These are phyloP conservation scores for Chanos chanos DNA, from an alignment of 2,797 vertebrate species.

Conservation along the genomic window DNA sequence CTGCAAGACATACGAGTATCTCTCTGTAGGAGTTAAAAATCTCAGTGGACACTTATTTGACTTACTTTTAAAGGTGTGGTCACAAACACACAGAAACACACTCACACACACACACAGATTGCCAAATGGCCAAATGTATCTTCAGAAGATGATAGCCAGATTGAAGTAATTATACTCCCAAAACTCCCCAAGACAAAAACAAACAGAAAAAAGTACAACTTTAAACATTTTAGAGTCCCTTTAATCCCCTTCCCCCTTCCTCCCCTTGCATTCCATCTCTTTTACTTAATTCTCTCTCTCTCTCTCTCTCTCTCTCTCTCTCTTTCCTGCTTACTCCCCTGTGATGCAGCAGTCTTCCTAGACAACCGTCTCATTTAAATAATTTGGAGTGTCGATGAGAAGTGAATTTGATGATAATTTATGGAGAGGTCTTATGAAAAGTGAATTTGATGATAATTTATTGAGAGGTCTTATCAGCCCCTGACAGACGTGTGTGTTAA, in stretches of 20 bases:
- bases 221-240: too few species aligned
- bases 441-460: neutral
- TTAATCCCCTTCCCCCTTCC: too few species aligned
- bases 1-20: too few species aligned
- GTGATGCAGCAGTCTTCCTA: neutral
- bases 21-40: too few species aligned
- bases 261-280: too few species aligned
- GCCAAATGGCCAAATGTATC: conserved; percentile 17
- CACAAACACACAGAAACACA: conserved; percentile 19
- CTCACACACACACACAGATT: conserved; percentile 6
- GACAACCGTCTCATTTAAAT: conserved; percentile 4
- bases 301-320: conserved; percentile 17
- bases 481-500: neutral
- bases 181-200: conserved; percentile 4
- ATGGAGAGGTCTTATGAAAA: neutral
- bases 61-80: conserved; percentile 1
- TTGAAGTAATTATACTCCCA: conserved; percentile 28
- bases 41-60: conserved; percentile 9
- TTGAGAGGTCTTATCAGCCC: too few species aligned
- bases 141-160: too few species aligned
- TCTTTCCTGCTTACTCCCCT: conserved; percentile 45
- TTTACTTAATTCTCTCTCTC: too few species aligned
- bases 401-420: neutral
- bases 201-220: conserved; percentile 11
- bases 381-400: conserved; percentile 7